phyloP scores from a whole-genome alignment of 1,140 invertebrate genomes.

The Arion vulgaris region DNA sequence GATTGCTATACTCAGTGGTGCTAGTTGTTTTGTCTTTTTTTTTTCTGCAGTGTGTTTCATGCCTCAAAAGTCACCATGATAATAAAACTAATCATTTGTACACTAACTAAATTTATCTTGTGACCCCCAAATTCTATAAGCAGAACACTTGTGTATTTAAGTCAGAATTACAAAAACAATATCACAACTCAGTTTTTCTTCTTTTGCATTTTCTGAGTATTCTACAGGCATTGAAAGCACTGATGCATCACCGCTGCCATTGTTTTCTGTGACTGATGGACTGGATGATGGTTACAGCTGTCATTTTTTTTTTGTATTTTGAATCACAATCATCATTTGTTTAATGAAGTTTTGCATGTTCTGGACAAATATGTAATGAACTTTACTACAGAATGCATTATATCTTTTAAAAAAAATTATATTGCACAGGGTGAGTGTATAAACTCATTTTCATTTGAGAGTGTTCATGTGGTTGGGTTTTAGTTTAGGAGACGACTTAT shows the following conservation, averaged over 20 bases:
- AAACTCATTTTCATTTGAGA: no score
- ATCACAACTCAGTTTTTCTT: neutral
- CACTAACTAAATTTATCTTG: neutral
- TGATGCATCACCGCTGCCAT: neutral
- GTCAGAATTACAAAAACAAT: no score
- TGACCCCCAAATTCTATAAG: neutral
- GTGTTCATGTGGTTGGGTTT: no score
- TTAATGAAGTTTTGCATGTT: neutral
- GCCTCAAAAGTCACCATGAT: neutral
- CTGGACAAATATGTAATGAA: neutral
- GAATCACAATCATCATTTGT: neutral
- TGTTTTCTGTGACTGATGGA: neutral
- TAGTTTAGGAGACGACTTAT: no score
- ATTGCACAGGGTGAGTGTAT: no score
- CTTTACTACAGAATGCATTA: no score
- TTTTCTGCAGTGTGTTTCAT: neutral
- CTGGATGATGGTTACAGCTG: neutral
- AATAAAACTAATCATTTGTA: neutral
- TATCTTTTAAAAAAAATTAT: no score
- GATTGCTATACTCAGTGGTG: slow-evolving; percentile 12
- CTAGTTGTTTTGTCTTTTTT: slow-evolving; percentile 14
- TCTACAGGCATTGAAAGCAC: neutral
- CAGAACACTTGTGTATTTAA: neutral
- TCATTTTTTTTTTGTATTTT: neutral
- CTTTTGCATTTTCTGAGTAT: slow-evolving; percentile 24